Conservation (phyloP, 2,888 invertebrate genomes). For the Yponomeuta evonymella region DNA sequence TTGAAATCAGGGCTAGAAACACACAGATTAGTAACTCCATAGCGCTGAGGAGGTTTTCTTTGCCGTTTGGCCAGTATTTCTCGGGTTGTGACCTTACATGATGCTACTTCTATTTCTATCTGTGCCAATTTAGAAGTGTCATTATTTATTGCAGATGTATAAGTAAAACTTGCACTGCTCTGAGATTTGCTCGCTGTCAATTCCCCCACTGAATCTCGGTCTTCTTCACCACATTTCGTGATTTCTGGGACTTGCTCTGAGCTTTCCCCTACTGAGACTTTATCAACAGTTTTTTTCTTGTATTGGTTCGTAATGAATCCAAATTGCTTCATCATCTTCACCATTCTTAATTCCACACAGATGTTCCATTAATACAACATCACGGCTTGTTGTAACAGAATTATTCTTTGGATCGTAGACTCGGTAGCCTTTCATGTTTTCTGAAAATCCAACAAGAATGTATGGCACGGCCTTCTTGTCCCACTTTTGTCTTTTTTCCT, state of each 20-base stretch:
- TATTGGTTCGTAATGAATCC: not conserved
- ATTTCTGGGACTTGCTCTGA: not conserved
- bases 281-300: not conserved
- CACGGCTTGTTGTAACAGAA: slow-evolving; percentile 5
- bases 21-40: no score
- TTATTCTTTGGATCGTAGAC: slow-evolving; percentile 12
- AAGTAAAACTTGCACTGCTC: no score
- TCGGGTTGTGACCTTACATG: not conserved
- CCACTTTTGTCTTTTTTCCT: slow-evolving; percentile 16
- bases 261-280: not conserved
- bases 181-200: no score
- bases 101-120: not conserved
- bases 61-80: not conserved
- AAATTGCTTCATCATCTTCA: not conserved
- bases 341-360: not conserved
- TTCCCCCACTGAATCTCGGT: no score
- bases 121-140: not conserved
- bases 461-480: slow-evolving; percentile 13
- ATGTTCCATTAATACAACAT: slow-evolving; percentile 15
- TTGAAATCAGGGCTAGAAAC: not conserved
- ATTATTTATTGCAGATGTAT: not conserved
- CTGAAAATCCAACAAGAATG: slow-evolving; percentile 16
- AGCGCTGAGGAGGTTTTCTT: not conserved
- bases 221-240: no score
- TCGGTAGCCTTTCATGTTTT: slow-evolving; percentile 17